Evolutionary conservation across 2,888 invertebrate genomes (phyloP).

Genomic region (Tupiocoris notatus): DNA sequence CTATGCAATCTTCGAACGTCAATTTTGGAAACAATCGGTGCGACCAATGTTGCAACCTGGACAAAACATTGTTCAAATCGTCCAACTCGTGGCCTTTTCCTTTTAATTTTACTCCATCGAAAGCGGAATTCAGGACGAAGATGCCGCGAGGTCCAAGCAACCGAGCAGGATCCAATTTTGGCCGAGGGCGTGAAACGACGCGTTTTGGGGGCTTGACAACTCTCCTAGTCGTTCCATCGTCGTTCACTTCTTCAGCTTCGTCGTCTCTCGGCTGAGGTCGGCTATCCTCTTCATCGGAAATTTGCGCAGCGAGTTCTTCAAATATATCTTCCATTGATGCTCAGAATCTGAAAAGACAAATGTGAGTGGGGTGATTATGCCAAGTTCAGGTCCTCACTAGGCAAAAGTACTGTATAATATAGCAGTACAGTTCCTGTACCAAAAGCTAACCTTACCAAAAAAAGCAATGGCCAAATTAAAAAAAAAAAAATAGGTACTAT

Average conservation of each 20-base stretch:
- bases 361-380: no score
- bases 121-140: constrained; percentile 73
- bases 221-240: constrained; percentile 42
- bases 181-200: constrained; percentile 64
- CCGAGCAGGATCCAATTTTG: constrained; percentile 60
- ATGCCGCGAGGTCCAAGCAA: constrained; percentile 60
- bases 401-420: no score
- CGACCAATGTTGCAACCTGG: constrained; percentile 87
- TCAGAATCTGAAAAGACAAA: background rate
- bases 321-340: constrained; percentile 40
- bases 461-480: no score
- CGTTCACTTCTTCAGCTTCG: constrained; percentile 37
- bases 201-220: constrained; percentile 54
- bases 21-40: constrained; percentile 88
- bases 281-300: constrained; percentile 13
- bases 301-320: constrained; percentile 27
- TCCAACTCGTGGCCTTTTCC: constrained; percentile 80
- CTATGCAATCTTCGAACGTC: constrained; percentile 80
- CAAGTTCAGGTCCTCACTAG: no score
- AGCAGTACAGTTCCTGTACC: no score
- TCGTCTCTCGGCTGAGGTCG: constrained; percentile 1
- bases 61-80: constrained; percentile 77
- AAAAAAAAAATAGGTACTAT: no score
- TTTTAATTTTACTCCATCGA: constrained; percentile 76
- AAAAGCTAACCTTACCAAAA: no score